Evolutionary conservation across 2,113 vertebrate genomes (phyloP).

Genomic region (Microcebus lehilahytsara): DNA sequence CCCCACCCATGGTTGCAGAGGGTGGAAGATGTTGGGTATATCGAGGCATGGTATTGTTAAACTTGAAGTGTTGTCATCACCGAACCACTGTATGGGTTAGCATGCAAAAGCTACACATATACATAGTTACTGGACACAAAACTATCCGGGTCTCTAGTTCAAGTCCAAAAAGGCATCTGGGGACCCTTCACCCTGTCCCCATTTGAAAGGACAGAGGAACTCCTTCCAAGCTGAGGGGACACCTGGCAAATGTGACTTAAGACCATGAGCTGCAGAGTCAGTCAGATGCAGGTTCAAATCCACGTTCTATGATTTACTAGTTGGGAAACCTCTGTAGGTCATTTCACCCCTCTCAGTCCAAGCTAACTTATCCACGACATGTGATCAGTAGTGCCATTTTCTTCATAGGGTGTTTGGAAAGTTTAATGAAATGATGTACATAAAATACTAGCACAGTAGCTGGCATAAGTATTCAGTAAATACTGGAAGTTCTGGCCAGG

Average conservation of each 20-base stretch:
- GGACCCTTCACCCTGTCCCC: too few species aligned
- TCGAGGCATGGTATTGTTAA: fast-evolving
- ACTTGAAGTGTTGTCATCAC: not conserved
- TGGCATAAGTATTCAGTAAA: not conserved
- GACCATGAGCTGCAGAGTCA: not conserved
- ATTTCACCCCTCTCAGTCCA: not conserved
- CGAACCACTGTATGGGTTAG: not conserved
- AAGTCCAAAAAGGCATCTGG: not conserved
- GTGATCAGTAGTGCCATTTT: too few species aligned
- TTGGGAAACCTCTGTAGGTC: not conserved
- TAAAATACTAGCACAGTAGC: not conserved
- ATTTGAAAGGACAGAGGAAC: not conserved
- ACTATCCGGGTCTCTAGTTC: not conserved
- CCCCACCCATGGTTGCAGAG: not conserved
- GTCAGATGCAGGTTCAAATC: not conserved
- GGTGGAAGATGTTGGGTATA: not conserved
- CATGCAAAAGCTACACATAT: not conserved
- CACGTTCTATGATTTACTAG: not conserved
- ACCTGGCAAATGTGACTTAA: not conserved
- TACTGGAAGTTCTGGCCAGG: not conserved
- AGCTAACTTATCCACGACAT: not conserved
- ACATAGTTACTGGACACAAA: not conserved
- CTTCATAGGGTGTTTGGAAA: not conserved
- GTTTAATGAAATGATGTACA: not conserved
- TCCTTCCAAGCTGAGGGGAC: not conserved